Percentiles rank a stretch among this genome's conserved stretches.
Evolutionary conservation across 2,888 invertebrate species (phyloP).

Genomic region (Acleris holmiana): DNA sequence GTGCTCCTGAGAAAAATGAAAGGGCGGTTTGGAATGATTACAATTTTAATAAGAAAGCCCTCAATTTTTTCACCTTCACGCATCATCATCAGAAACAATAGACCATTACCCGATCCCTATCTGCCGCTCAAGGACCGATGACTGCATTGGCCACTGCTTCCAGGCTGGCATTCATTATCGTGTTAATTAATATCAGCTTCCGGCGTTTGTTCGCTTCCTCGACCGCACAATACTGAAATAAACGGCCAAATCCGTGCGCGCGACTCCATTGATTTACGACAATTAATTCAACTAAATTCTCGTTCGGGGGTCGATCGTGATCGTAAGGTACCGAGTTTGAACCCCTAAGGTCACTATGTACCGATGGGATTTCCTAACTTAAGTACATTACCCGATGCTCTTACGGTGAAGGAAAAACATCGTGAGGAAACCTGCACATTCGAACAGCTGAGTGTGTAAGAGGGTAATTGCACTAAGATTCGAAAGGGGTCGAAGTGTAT

Average conservation of each 20-base stretch:
- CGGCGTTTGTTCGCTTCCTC: conserved; percentile 81
- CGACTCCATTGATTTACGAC: conserved; percentile 50
- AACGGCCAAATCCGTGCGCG: conserved; percentile 71
- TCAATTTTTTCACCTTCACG: conserved; percentile 24
- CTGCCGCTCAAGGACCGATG: conserved; percentile 32
- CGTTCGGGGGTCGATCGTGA: too few relatives aligned
- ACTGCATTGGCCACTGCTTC: conserved; percentile 31
- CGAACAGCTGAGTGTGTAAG: too few relatives aligned
- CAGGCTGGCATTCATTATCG: conserved; percentile 54
- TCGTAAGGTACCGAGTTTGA: too few relatives aligned
- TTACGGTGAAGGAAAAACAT: too few relatives aligned
- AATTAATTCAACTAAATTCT: not conserved
- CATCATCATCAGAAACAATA: conserved; percentile 38
- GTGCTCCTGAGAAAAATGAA: too few relatives aligned
- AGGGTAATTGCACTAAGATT: too few relatives aligned
- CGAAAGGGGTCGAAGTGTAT: too few relatives aligned
- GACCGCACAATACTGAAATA: conserved; percentile 76
- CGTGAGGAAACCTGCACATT: too few relatives aligned
- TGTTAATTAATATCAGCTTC: conserved; percentile 76
- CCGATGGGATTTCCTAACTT: too few relatives aligned
- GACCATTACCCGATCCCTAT: conserved; percentile 36
- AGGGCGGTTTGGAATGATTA: not conserved
- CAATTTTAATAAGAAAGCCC: conserved; percentile 1
- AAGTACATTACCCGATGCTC: too few relatives aligned
- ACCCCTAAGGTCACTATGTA: too few relatives aligned